Percentiles rank a stretch among this genome's conserved stretches.
phyloP scores from a whole-genome alignment of 1,140 invertebrate species.

The Drosophila ogumai region DNA sequence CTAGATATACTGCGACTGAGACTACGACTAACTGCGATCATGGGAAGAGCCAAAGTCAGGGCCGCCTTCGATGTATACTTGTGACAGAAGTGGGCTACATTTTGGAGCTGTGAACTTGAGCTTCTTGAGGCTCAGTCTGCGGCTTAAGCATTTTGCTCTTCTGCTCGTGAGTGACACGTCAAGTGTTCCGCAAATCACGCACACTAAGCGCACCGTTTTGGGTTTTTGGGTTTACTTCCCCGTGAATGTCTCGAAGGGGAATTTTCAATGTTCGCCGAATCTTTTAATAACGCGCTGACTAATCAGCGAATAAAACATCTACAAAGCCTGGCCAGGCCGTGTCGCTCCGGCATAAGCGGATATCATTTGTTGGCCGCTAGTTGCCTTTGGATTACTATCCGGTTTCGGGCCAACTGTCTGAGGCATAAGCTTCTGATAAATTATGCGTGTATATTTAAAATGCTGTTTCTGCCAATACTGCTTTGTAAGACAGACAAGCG shows the following conservation, averaged over 20 bases:
- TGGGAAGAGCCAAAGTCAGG: slow-evolving; percentile 59
- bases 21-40: slow-evolving; percentile 1
- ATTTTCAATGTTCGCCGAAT: slow-evolving; percentile 42
- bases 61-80: slow-evolving; percentile 11
- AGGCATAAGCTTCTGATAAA: slow-evolving; percentile 42
- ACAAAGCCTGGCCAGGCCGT: background rate
- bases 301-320: slow-evolving; percentile 43
- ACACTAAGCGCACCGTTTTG: slow-evolving; percentile 12
- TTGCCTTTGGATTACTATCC: slow-evolving; percentile 60
- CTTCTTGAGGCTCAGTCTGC: slow-evolving; percentile 22
- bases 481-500: slow-evolving; percentile 39
- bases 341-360: slow-evolving; percentile 55
- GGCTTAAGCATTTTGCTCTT: slow-evolving; percentile 20
- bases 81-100: slow-evolving; percentile 29
- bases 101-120: slow-evolving; percentile 35
- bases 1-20: background rate
- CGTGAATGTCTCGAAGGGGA: slow-evolving; percentile 14
- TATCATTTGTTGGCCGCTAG: slow-evolving; percentile 54
- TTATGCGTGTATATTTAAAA: slow-evolving; percentile 41
- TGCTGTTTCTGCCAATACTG: slow-evolving; percentile 23
- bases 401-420: slow-evolving; percentile 50
- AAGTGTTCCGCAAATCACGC: slow-evolving; percentile 14
- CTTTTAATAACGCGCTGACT: slow-evolving; percentile 64
- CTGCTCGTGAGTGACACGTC: slow-evolving; percentile 28
- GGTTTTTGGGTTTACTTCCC: slow-evolving; percentile 16